Base-by-base conservation (phyloP, 1,140 invertebrate species). In the Bactericera cockerelli region DNA sequence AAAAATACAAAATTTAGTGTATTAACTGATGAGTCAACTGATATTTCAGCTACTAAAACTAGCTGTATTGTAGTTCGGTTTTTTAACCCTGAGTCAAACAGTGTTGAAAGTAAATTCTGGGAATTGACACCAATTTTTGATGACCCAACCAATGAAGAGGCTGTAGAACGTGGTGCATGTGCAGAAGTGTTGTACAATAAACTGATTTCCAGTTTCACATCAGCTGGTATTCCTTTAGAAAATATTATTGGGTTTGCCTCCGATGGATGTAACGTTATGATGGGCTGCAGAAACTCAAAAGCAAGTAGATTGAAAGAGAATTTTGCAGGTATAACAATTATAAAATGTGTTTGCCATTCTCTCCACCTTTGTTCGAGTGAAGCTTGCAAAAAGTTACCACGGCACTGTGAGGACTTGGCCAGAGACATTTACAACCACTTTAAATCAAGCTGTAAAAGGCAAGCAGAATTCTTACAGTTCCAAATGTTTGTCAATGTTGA, bases 271-370 rank as follows among this genome's bases (percentile, higher is more conserved):
- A 71, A 66, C 59, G 65, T 62, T 0, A 72, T 71, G 71, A 67
- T 72, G 63, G 70, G 70, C 1, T 26, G 22, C 10, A 21, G 66
- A 24, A 71, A 72, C 63, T 72, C 70, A 14, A 67, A 72, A 8
- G 63, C 65, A 10, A 58, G 22, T 19, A 36, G 66, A 58, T 61
- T 71, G 55, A 21, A 49, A 33, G 54, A 66, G 42, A 33, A 56
- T 42, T 62, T 31, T n/a, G 68, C 69, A 16, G 67, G 65, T 2
- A 67, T 72, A 2, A 56, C 53, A 13, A 63, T 71, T 2, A 61
- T 67, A 24, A 72, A 72, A 66, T 74, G 70, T 65, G 61, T 71
- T 11, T 71, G 70, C 58, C 71, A 73, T 59, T 69, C 66, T 24
- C 59, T 69, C 24, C 67, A 70, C 61, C 59, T 71, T 11, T 69